A percentile compares a stretch with the other conserved stretches of the same genome.
These are phyloP conservation scores for Lophius piscatorius DNA, from an alignment of 2,113 vertebrate species.

Conservation along the genomic window DNA sequence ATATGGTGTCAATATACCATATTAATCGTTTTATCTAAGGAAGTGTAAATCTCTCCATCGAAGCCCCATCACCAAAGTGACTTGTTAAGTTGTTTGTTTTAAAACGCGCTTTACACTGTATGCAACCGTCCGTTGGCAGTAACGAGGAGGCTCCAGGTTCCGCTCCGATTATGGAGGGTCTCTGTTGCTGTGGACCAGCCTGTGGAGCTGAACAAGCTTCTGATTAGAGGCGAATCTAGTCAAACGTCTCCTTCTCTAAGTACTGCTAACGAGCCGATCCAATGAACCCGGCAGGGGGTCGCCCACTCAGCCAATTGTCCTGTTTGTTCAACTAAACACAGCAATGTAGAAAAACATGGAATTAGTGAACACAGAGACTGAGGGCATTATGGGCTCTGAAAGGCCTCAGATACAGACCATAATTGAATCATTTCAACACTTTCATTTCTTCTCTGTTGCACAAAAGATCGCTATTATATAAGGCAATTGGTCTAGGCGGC, in stretches of 20 bases:
- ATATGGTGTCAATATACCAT: too few relatives aligned
- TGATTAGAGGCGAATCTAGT: too few relatives aligned
- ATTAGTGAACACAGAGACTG: conserved; percentile 1
- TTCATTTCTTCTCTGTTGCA: conserved; percentile 33
- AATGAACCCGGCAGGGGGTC: background rate
- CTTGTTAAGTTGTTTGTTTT: too few relatives aligned
- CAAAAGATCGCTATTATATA: conserved; percentile 31
- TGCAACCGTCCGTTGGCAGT: too few relatives aligned
- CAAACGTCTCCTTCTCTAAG: conserved; percentile 4
- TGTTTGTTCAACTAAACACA: conserved; percentile 29
- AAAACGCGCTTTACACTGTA: too few relatives aligned
- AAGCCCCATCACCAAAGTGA: too few relatives aligned
- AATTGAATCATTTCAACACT: conserved; percentile 30
- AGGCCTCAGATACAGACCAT: conserved; percentile 24
- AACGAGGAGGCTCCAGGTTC: too few relatives aligned
- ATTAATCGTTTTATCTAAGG: too few relatives aligned
- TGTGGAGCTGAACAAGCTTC: too few relatives aligned
- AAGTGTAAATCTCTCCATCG: too few relatives aligned
- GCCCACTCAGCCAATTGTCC: conserved; percentile 28
- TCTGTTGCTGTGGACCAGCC: too few relatives aligned
- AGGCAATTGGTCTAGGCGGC: conserved; percentile 30
- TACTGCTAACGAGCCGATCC: conserved; percentile 26
- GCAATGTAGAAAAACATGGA: conserved; percentile 8
- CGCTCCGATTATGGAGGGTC: too few relatives aligned
- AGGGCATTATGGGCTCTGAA: conserved; percentile 19